These are phyloP conservation scores for Riparia riparia DNA, from an alignment of 2,113 vertebrate species.

Conservation along the genomic window DNA sequence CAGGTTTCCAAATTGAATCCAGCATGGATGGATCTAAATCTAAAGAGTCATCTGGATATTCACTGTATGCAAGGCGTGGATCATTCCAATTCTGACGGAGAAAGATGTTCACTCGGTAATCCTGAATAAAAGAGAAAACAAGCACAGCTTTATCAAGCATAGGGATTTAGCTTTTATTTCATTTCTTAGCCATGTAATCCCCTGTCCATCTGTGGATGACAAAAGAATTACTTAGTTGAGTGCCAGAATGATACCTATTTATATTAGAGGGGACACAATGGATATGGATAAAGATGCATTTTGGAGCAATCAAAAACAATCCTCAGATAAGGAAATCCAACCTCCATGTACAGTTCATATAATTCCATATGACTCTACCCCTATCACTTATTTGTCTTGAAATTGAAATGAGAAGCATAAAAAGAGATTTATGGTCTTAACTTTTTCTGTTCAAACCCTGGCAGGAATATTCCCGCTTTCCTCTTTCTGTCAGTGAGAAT, in stretches of 20 bases:
- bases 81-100: slow-evolving; percentile 98
- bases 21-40: slow-evolving; percentile 97
- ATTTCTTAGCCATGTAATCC: slow-evolving; percentile 53
- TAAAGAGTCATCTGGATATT: slow-evolving; percentile 97
- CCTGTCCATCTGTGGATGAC: slow-evolving; percentile 44
- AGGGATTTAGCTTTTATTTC: slow-evolving; percentile 57
- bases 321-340: neutral
- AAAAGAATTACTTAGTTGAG: slow-evolving; percentile 44
- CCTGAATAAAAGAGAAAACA: slow-evolving; percentile 76
- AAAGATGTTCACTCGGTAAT: slow-evolving; percentile 97
- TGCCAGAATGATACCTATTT: slow-evolving; percentile 42
- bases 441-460: neutral
- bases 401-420: neutral
- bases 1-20: slow-evolving; percentile 98
- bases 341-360: neutral
- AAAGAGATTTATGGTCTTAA: neutral
- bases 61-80: slow-evolving; percentile 91
- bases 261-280: neutral
- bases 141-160: slow-evolving; percentile 19
- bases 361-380: neutral
- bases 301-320: neutral
- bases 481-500: neutral
- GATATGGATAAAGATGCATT: slow-evolving; percentile 11
- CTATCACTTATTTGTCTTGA: neutral
- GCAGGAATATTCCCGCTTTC: neutral